Evolutionary conservation across 2,113 vertebrate species (phyloP), one percentile per base, ranked within the genome.

Genomic region (Urocynchramus pylzowi): DNA sequence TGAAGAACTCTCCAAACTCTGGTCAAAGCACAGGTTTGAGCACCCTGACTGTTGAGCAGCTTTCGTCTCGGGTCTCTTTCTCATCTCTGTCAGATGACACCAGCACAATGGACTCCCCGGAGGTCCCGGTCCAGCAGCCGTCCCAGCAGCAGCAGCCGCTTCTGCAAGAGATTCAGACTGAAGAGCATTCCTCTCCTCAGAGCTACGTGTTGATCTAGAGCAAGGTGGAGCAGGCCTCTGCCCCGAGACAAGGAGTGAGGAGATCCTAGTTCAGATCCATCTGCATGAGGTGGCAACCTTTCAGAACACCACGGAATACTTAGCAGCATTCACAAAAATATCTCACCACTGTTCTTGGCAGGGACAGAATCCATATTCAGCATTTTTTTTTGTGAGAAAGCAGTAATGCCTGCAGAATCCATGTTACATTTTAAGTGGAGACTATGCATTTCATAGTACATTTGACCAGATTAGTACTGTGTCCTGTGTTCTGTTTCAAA

Each of bases 371-470:
- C 94, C 86, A 80, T 94, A 86, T 83, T 98, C 86, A 95, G 97
- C 97, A 91, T 97, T 97, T 96, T 97, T 96, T 96, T 96, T 95
- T 96, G 97, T 98, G 96, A 96, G 94, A 87, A 97, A 98, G 97
- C 97, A 97, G 97, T 95, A 95, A 96, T 97, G 98, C 97, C 98
- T 98, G 96, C 96, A 96, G 96, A 97, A 95, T 77, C 69, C 95
- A 71, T 97, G 64, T 97, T 96, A 97, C 97, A 95, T 95, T 98
- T 97, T 97, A 96, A 98, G 96, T 98, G 97, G 98, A 98, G 97
- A 99, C 98, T 98, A 98, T 99, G 98, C 98, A 98, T 98, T 98
- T 98, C 98, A 98, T 98, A 98, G 98, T 99, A 97, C 97, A 96
- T 98, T 98, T 98, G 98, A 98, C 97, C 97, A 98, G 98, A 97